A percentile compares a stretch with the other conserved stretches of the same genome.
phyloP scores from a whole-genome alignment of 2,113 vertebrate genomes.

The Nycticebus coucang region DNA sequence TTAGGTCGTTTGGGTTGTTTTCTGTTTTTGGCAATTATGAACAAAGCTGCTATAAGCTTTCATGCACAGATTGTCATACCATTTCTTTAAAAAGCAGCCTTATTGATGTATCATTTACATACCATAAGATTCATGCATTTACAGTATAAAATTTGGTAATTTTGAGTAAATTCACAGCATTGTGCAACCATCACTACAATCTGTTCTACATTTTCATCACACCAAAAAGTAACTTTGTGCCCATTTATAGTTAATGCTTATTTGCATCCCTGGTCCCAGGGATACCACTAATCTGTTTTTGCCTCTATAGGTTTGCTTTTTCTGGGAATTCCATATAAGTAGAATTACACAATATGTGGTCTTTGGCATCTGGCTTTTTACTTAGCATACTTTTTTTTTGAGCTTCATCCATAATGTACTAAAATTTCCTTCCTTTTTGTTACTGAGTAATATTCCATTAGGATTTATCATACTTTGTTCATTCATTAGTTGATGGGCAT shows the following conservation, averaged over 20 bases:
- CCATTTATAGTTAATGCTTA: background rate
- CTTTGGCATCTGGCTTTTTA: background rate
- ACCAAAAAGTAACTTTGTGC: background rate
- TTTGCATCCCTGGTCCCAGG: background rate
- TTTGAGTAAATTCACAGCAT: background rate
- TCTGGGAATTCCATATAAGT: background rate
- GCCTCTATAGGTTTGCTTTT: background rate
- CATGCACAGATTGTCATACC: background rate
- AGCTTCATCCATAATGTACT: background rate
- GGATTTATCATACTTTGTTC: background rate
- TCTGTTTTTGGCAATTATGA: background rate
- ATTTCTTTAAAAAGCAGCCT: background rate
- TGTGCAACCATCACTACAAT: background rate
- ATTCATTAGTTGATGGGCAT: background rate
- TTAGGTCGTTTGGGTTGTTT: background rate
- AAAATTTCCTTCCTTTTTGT: background rate
- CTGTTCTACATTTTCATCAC: background rate
- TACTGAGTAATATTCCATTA: background rate
- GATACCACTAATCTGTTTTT: background rate
- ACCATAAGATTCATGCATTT: background rate
- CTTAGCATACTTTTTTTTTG: background rate
- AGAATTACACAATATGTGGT: background rate
- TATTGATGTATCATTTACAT: constrained; percentile 7
- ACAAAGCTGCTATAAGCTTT: background rate
- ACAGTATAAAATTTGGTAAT: background rate